Conservation (phyloP, 2,888 invertebrate genomes). For the Carterocephalus palaemon region DNA sequence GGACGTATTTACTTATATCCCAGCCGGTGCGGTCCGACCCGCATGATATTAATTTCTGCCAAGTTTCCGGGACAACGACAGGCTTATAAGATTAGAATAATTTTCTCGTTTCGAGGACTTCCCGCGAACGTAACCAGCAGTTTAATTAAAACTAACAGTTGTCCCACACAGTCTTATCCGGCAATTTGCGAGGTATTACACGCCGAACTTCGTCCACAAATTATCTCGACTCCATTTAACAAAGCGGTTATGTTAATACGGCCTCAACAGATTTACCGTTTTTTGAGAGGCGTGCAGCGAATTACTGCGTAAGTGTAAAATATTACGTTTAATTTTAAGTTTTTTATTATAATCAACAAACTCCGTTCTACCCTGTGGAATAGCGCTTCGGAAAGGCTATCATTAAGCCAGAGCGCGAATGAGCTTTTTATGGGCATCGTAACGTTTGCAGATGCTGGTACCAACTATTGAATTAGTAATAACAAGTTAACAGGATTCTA, state of each 20-base stretch:
- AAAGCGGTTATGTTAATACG: slow-evolving; percentile 77
- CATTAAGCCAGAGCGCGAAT: slow-evolving; percentile 61
- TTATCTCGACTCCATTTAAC: slow-evolving; percentile 77
- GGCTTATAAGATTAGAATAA: slow-evolving; percentile 78
- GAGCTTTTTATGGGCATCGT: slow-evolving; percentile 64
- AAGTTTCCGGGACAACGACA: slow-evolving; percentile 65
- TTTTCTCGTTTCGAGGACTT: slow-evolving; percentile 73
- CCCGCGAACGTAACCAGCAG: slow-evolving; percentile 73
- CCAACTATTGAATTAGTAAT: slow-evolving; percentile 68
- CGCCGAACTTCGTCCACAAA: slow-evolving; percentile 76
- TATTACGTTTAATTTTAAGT: slow-evolving; percentile 46
- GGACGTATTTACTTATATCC: slow-evolving; percentile 30
- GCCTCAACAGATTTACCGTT: slow-evolving; percentile 66
- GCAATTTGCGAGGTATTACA: slow-evolving; percentile 79
- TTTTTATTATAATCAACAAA: slow-evolving; percentile 35
- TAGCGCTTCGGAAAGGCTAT: slow-evolving; percentile 39
- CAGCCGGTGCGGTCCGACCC: slow-evolving; percentile 43
- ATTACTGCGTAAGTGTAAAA: slow-evolving; percentile 65
- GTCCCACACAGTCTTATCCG: slow-evolving; percentile 78
- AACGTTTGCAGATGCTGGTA: slow-evolving; percentile 62
- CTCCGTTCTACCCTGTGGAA: slow-evolving; percentile 26
- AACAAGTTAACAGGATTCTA: slow-evolving; percentile 47
- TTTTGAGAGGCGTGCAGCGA: slow-evolving; percentile 60
- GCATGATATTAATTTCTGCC: slow-evolving; percentile 66
- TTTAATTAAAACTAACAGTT: slow-evolving; percentile 80